Base-by-base conservation (phyloP, 2,888 invertebrate genomes). In the Parascotia fuliginaria region DNA sequence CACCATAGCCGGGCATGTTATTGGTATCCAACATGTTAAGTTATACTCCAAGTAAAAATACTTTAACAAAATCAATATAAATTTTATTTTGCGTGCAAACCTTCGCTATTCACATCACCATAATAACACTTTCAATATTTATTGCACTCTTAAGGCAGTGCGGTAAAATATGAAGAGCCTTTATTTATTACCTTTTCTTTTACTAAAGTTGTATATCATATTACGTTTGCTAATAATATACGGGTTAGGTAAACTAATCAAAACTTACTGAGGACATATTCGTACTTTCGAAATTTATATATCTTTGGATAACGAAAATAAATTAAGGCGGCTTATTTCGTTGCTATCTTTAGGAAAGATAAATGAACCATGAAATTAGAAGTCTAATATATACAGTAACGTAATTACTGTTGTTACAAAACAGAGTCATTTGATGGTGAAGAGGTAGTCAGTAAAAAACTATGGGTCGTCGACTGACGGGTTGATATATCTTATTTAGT, bases 21-120 rank as follows among this genome's bases (percentile, higher is more conserved):
- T n/a, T n/a, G n/a, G n/a, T n/a, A n/a, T n/a, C n/a, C n/a, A n/a
- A n/a, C n/a, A n/a, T n/a, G n/a, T n/a, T n/a, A n/a, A n/a, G n/a
- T n/a, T n/a, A n/a, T n/a, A n/a, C n/a, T n/a, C n/a, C n/a, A n/a
- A n/a, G n/a, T n/a, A n/a, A n/a, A n/a, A n/a, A n/a, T n/a, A n/a
- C n/a, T n/a, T n/a, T n/a, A n/a, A 29, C 6, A 16, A 33, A 33
- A 16, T 1, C 33, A 40, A 12, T 39, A 40, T 46, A 22, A 51
- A 34, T 53, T 32, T 11, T 42, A 64, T 69, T n/a, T 66, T 68
- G 67, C 66, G 65, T 71, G 63, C 42, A 57, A 53, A 65, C 51
- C 59, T 12, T 29, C 43, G 62, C 44, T 53, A 47, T 55, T 59
- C 52, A 60, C 48, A 47, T 41, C 43, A 54, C 31, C 53, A 47